phyloP scores from a whole-genome alignment of 1,140 invertebrate genomes.

The Adoxophyes honmai region DNA sequence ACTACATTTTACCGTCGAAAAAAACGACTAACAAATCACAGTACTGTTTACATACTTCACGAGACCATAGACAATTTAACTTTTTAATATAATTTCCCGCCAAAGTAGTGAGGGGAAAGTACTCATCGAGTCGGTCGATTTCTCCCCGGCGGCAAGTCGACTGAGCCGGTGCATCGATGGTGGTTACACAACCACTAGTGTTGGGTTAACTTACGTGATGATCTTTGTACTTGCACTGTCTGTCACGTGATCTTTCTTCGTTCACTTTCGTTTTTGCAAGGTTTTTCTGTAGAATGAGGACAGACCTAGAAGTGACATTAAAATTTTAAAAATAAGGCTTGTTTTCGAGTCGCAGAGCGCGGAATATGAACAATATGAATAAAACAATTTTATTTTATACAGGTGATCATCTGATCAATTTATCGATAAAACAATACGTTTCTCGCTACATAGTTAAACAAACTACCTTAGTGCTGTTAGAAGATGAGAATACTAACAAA shows the following conservation, averaged over 20 bases:
- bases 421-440: no score
- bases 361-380: no score
- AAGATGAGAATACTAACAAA: no score
- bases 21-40: neutral
- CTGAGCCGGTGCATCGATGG: slow-evolving; percentile 32
- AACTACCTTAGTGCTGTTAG: no score
- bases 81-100: slow-evolving; percentile 24
- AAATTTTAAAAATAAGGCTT: no score
- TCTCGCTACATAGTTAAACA: no score
- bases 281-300: neutral
- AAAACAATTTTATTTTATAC: no score
- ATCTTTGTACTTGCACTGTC: slow-evolving; percentile 15
- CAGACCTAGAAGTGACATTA: no score
- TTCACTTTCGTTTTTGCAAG: slow-evolving; percentile 13
- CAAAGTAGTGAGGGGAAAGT: slow-evolving; percentile 50
- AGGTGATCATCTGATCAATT: no score
- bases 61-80: slow-evolving; percentile 19
- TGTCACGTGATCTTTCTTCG: slow-evolving; percentile 21
- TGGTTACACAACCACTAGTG: slow-evolving; percentile 32
- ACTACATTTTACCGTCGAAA: neutral
- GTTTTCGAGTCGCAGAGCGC: no score
- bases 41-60: neutral
- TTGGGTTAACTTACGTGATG: slow-evolving; percentile 19
- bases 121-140: slow-evolving; percentile 41
- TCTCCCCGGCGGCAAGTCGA: slow-evolving; percentile 43